phyloP scores from a whole-genome alignment of 1,140 invertebrate genomes.

The Apocrypta bakeri region DNA sequence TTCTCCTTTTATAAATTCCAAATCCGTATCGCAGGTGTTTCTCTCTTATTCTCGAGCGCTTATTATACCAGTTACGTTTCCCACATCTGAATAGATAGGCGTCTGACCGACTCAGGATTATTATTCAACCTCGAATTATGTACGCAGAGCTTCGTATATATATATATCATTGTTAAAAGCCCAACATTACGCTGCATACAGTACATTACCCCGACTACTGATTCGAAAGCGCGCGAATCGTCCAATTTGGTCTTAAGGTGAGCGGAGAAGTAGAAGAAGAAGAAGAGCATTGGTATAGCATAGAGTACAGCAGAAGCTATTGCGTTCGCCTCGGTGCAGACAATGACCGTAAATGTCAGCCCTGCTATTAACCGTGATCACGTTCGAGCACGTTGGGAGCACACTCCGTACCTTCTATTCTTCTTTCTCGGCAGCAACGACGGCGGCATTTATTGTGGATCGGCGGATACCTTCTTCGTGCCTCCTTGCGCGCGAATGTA shows the following conservation, averaged over 20 bases:
- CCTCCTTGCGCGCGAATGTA: background rate
- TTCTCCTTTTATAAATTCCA: too few relatives aligned
- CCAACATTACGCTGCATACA: background rate
- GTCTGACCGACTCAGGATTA: too few relatives aligned
- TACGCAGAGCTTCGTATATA: background rate
- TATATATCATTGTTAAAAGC: conserved; percentile 10
- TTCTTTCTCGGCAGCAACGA: conserved; percentile 36
- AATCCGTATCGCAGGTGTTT: too few relatives aligned
- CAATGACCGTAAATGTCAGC: conserved; percentile 74
- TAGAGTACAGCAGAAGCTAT: background rate
- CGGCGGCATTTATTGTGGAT: conserved; percentile 35
- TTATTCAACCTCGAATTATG: too few relatives aligned
- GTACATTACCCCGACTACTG: background rate
- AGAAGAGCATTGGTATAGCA: background rate
- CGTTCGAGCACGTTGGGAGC: conserved; percentile 57
- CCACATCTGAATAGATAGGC: too few relatives aligned
- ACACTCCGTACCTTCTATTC: conserved; percentile 45
- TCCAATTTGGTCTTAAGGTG: conserved; percentile 38
- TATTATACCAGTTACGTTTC: too few relatives aligned
- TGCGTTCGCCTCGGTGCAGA: conserved; percentile 53
- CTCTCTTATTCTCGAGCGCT: too few relatives aligned
- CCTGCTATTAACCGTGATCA: conserved; percentile 72
- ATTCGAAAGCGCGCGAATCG: conserved; percentile 21
- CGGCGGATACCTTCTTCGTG: conserved; percentile 27
- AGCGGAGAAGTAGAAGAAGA: background rate